Conservation (phyloP, 1,140 invertebrate genomes). For the Cepaea nemoralis region DNA sequence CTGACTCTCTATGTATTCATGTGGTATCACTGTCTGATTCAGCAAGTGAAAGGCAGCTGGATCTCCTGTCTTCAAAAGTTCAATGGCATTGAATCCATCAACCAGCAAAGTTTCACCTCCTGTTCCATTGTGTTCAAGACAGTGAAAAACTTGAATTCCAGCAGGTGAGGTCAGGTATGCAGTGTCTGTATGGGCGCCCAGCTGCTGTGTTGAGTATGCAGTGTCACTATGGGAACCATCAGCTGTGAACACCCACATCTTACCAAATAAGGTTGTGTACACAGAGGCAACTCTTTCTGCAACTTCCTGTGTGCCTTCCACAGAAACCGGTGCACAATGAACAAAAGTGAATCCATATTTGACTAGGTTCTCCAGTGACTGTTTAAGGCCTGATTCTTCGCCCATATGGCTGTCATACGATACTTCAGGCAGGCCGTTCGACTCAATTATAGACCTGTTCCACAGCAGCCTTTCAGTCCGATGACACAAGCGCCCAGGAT, state of each 20-base stretch:
- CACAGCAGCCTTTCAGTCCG: slow-evolving; percentile 46
- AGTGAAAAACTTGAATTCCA: slow-evolving; percentile 81
- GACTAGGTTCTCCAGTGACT: slow-evolving; percentile 51
- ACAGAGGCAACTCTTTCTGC: slow-evolving; percentile 75
- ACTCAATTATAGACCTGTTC: slow-evolving; percentile 46
- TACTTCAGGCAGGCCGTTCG: slow-evolving; percentile 39
- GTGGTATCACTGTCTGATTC: slow-evolving; percentile 74
- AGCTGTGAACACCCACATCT: slow-evolving; percentile 75
- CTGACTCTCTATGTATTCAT: slow-evolving; percentile 75
- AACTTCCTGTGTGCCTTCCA: slow-evolving; percentile 74
- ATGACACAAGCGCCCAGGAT: slow-evolving; percentile 21
- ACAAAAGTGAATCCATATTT: slow-evolving; percentile 59
- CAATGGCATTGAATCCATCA: slow-evolving; percentile 79
- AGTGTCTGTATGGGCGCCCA: slow-evolving; percentile 78
- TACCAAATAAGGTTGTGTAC: slow-evolving; percentile 77
- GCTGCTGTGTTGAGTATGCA: slow-evolving; percentile 75
- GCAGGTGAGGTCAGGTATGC: slow-evolving; percentile 82
- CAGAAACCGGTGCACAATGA: slow-evolving; percentile 45
- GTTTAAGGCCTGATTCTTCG: slow-evolving; percentile 50
- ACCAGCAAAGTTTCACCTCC: slow-evolving; percentile 81
- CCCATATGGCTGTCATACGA: slow-evolving; percentile 49
- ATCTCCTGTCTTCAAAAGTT: slow-evolving; percentile 73
- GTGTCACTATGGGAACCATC: slow-evolving; percentile 77
- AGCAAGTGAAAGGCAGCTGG: slow-evolving; percentile 76
- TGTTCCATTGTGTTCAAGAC: slow-evolving; percentile 75